Percentiles rank a stretch among this genome's conserved stretches.
Evolutionary conservation across 2,888 invertebrate genomes (phyloP).

Genomic region (Aphodius sticticus): DNA sequence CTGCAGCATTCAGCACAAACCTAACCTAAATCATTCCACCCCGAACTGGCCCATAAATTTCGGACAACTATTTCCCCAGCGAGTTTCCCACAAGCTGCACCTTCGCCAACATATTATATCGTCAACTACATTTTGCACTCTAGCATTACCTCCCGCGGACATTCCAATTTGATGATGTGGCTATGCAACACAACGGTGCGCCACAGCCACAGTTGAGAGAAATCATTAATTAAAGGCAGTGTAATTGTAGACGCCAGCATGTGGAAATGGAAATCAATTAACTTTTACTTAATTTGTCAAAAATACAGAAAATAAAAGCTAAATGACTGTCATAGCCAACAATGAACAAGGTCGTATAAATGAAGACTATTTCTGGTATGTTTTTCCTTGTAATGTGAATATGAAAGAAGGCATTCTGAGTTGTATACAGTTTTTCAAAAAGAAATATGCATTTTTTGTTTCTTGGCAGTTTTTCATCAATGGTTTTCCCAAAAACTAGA

Average conservation of each 20-base stretch:
- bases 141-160: background rate
- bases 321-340: too few relatives aligned
- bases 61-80: background rate
- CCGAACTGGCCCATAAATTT: background rate
- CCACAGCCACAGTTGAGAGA: background rate
- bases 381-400: too few relatives aligned
- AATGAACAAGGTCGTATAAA: too few relatives aligned
- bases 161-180: background rate
- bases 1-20: background rate
- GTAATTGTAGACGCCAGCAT: constrained; percentile 26
- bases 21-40: background rate
- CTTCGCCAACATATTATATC: background rate
- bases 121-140: background rate
- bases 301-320: too few relatives aligned
- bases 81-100: background rate
- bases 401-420: too few relatives aligned
- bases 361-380: too few relatives aligned
- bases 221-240: constrained; percentile 28
- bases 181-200: background rate
- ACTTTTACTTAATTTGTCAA: too few relatives aligned
- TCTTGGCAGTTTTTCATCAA: too few relatives aligned
- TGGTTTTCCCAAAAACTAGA: too few relatives aligned
- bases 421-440: too few relatives aligned
- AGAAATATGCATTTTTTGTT: too few relatives aligned
- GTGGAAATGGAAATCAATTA: constrained; percentile 26